A percentile compares a stretch with the other conserved stretches of the same genome.
Evolutionary conservation across 2,888 invertebrate genomes (phyloP).

Genomic region (Zootermopsis nevadensis): DNA sequence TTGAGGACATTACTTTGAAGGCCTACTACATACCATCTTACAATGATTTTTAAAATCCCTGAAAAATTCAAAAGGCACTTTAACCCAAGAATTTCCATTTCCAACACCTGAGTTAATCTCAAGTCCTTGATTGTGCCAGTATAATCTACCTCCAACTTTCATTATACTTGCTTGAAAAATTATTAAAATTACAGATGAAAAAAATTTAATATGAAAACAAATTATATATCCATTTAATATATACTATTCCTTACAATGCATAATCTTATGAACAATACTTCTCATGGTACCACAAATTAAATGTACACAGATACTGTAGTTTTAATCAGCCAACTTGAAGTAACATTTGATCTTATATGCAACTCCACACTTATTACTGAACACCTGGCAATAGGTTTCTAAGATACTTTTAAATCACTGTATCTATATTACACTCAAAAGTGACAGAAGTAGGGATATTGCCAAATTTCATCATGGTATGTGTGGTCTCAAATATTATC

Average conservation of each 20-base stretch:
- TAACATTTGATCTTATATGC: not conserved
- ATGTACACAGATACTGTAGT: conserved; percentile 33
- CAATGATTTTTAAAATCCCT: conserved; percentile 30
- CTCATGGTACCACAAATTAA: conserved; percentile 14
- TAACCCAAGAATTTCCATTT: conserved; percentile 18
- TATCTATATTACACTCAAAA: not conserved
- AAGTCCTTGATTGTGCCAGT: not conserved
- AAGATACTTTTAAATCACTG: conserved; percentile 13
- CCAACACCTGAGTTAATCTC: not conserved
- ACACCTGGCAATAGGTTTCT: not conserved
- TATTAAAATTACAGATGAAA: no score
- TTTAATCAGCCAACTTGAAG: conserved; percentile 16
- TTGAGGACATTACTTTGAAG: not conserved
- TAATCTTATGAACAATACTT: not conserved
- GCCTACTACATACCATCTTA: conserved; percentile 3
- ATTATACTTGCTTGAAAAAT: no score
- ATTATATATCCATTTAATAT: no score
- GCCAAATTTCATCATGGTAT: not conserved
- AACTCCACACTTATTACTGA: not conserved
- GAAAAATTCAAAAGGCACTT: conserved; percentile 35
- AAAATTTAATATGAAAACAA: no score
- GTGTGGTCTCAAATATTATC: conserved; percentile 9
- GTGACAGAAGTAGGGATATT: not conserved
- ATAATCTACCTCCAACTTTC: not conserved
- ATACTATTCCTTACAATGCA: no score